A percentile compares a stretch with the other conserved stretches of the same genome.
phyloP scores from a whole-genome alignment of 2,797 vertebrate species.

The Potorous gilbertii region DNA sequence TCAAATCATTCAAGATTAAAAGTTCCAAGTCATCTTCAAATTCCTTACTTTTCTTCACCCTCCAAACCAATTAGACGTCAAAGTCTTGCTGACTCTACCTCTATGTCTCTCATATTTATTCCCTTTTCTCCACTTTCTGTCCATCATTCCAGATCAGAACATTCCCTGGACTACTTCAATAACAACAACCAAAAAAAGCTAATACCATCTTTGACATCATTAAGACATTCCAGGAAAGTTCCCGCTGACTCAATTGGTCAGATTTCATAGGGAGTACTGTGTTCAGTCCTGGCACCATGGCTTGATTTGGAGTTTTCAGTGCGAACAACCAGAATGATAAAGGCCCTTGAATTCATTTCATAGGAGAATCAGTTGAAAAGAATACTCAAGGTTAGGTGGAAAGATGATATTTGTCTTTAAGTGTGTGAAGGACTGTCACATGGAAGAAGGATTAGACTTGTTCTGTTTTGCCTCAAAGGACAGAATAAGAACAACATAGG shows the following conservation, averaged over 20 bases:
- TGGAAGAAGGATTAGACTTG: background rate
- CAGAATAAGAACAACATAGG: background rate
- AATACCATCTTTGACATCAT: background rate
- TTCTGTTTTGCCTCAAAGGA: background rate
- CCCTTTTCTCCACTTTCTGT: background rate
- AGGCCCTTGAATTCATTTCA: background rate
- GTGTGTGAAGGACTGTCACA: background rate
- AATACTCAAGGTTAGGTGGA: background rate
- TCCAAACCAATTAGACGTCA: background rate
- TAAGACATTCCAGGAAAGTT: background rate
- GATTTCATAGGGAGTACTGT: background rate
- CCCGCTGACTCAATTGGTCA: background rate
- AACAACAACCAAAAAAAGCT: background rate
- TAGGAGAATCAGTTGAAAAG: background rate
- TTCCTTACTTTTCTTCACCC: background rate
- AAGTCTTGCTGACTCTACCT: background rate
- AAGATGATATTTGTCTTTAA: background rate
- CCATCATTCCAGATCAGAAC: background rate
- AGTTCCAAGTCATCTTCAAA: background rate
- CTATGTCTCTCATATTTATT: background rate
- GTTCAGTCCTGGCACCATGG: background rate
- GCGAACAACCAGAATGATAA: background rate
- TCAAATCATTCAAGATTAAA: background rate
- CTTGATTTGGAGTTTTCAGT: background rate
- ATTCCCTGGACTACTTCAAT: background rate